phyloP scores from a whole-genome alignment of 1,140 invertebrate genomes.

The Procambarus virginalis region DNA sequence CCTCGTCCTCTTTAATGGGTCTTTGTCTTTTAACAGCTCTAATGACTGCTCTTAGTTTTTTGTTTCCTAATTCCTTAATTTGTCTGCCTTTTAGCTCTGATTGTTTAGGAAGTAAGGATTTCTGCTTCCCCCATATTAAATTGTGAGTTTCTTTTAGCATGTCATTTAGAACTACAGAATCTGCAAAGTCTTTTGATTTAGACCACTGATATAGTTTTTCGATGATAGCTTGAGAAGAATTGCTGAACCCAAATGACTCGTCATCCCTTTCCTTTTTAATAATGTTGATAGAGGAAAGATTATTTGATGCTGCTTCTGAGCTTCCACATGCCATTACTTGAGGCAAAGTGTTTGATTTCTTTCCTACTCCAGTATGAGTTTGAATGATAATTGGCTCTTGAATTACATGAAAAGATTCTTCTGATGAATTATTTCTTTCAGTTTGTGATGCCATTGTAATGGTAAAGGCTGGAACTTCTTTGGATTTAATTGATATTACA shows the following conservation, averaged over 20 bases:
- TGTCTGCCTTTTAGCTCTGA: neutral
- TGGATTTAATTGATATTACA: neutral
- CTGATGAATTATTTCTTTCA: neutral
- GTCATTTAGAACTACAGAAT: constrained; percentile 16
- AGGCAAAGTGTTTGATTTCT: neutral
- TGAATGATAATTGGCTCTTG: constrained; percentile 37
- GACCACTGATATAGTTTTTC: constrained; percentile 47
- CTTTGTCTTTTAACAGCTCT: constrained; percentile 10
- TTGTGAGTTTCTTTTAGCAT: constrained; percentile 17
- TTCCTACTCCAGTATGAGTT: constrained; percentile 4
- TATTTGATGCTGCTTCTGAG: neutral
- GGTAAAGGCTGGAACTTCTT: neutral
- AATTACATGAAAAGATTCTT: neutral
- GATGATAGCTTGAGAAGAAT: constrained; percentile 21
- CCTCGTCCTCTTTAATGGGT: neutral
- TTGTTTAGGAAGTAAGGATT: neutral
- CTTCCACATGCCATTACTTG: neutral
- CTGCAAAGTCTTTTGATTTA: constrained; percentile 24
- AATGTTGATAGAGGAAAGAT: neutral
- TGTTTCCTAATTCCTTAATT: neutral
- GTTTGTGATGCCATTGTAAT: neutral
- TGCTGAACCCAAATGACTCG: neutral
- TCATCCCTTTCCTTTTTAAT: neutral
- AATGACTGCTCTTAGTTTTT: constrained; percentile 31
- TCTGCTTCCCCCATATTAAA: neutral